These are phyloP conservation scores for Mallotus villosus DNA, from an alignment of 2,797 vertebrate species.

Conservation along the genomic window DNA sequence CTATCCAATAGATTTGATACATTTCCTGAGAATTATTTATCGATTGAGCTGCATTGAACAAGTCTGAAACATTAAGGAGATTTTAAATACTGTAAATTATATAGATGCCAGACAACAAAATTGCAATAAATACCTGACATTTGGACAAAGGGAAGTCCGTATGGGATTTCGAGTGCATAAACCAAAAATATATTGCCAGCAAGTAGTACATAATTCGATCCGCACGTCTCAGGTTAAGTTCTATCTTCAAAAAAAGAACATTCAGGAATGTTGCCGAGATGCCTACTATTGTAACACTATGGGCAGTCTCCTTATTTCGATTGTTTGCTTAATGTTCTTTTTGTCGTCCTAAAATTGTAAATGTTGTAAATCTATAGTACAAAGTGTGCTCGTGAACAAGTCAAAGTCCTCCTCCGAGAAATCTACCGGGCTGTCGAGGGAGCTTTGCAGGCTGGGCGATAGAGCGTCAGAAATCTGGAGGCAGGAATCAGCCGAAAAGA, in stretches of 20 bases:
- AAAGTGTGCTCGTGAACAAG: constrained; percentile 90
- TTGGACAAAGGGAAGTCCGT: constrained; percentile 63
- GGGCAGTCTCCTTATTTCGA: constrained; percentile 36
- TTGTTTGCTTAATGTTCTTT: constrained; percentile 29
- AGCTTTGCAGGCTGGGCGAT: constrained; percentile 79
- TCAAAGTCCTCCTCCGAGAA: constrained; percentile 95
- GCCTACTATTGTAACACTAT: constrained; percentile 28
- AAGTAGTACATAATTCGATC: constrained; percentile 29
- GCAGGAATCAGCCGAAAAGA: constrained; percentile 83
- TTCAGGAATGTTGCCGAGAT: constrained; percentile 69
- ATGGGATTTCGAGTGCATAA: constrained; percentile 45
- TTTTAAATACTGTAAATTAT: constrained; percentile 30
- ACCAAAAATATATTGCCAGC: constrained; percentile 42
- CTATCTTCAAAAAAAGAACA: constrained; percentile 36
- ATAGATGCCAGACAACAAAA: constrained; percentile 51
- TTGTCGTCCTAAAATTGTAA: constrained; percentile 73
- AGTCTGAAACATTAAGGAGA: constrained; percentile 33
- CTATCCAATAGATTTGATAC: constrained; percentile 68
- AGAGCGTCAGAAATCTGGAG: constrained; percentile 75
- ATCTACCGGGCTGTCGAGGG: constrained; percentile 84
- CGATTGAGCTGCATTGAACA: constrained; percentile 73
- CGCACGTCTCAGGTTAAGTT: constrained; percentile 29
- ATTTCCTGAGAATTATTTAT: constrained; percentile 78
- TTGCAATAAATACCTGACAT: constrained; percentile 74
- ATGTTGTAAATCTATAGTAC: constrained; percentile 87